phyloP scores from a whole-genome alignment of 2,888 invertebrate genomes.

The Pycnomerus fuliginosus region DNA sequence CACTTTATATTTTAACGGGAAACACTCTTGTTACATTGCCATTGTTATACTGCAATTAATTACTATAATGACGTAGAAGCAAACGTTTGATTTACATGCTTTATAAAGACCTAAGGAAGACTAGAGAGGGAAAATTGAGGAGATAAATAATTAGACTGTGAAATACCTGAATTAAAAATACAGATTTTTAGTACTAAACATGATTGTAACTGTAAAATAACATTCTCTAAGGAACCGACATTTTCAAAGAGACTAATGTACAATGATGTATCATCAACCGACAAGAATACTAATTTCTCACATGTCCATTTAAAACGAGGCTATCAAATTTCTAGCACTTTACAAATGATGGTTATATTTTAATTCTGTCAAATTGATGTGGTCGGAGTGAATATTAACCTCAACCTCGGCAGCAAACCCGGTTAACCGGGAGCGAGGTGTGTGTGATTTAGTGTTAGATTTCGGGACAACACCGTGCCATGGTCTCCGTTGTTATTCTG shows the following conservation, averaged over 20 bases:
- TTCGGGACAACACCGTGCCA: conserved; percentile 15
- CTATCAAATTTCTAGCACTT: conserved; percentile 26
- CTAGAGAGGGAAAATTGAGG: not conserved
- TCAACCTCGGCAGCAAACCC: conserved; percentile 11
- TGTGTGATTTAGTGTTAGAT: conserved; percentile 18
- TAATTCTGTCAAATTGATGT: conserved; percentile 24
- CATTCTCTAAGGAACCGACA: conserved; percentile 1
- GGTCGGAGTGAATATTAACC: conserved; percentile 23
- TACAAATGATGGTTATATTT: conserved; percentile 28
- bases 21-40: conserved; percentile 16
- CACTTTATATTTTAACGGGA: conserved; percentile 17
- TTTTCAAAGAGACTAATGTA: conserved; percentile 4
- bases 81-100: conserved; percentile 18
- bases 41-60: conserved; percentile 23
- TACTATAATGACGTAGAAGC: conserved; percentile 22
- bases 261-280: conserved; percentile 7
- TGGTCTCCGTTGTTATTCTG: conserved; percentile 13
- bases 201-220: conserved; percentile 18
- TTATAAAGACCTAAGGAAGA: conserved; percentile 16
- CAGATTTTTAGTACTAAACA: too few relatives aligned
- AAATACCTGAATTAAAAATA: too few relatives aligned
- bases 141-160: too few relatives aligned
- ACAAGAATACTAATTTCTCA: conserved; percentile 22
- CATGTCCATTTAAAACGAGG: conserved; percentile 23
- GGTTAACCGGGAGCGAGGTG: conserved; percentile 8